Base-by-base conservation (phyloP, 1,140 invertebrate genomes). In the Argopecten irradians region DNA sequence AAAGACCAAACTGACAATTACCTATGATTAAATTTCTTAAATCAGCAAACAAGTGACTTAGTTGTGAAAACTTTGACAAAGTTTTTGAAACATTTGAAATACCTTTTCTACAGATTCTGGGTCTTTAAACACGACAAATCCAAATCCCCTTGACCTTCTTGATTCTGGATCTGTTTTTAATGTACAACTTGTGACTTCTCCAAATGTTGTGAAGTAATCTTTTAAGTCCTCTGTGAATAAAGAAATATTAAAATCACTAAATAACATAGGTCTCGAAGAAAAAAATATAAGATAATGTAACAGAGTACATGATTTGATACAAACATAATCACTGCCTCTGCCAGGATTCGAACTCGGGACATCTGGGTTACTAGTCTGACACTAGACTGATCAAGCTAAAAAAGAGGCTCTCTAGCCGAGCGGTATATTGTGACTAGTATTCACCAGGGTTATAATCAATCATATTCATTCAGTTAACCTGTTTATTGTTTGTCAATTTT, bases 131-230 rank as follows among this genome's bases (percentile, higher is more conserved):
- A 98, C 99, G 35, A 99, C 98, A 96, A 99, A 99, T 86, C 98
- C 98, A 96, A 99, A 99, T 41, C 98, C 98, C 93, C 99, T 96
- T 43, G 98, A 99, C 90, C 98, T 97, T n/a, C 98, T 98, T 32
- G 98, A 99, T 95, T 99, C 98, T 94, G 97, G 98, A 95, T 99
- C 99, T 96, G 99, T 99, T 98, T 99, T 99, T 83, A 99, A 98
- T 83, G 99, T 98, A 94, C 98, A 99, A 96, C 99, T 98, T 91
- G 98, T 98, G 34, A 99, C 98, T 95, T 99, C 98, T 85, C 98
- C 99, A 96, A 98, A 99, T 89, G 98, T 94, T 89, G 88, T 87
- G 90, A 95, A 94, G 89, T 95, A 95, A 34, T 94, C 93, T 90
- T 93, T 92, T 22, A 95, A 89, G 90, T 95, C 94, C 88, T 94